Conservation (phyloP, 2,113 vertebrate genomes). For the Takifugu bimaculatus region DNA sequence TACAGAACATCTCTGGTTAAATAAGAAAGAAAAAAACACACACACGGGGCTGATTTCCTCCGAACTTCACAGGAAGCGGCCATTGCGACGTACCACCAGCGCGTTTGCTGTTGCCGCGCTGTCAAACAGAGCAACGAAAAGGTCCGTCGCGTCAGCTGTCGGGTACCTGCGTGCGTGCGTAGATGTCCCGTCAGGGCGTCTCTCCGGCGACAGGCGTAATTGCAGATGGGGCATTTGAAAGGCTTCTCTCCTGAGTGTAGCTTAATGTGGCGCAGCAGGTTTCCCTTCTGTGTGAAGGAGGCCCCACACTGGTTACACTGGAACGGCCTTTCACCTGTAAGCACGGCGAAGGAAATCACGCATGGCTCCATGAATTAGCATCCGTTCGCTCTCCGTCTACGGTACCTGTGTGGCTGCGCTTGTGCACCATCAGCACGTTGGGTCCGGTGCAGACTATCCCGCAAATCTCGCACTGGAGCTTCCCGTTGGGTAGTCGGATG, state of each 20-base stretch:
- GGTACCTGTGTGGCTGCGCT: constrained; percentile 93
- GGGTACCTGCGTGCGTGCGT: constrained; percentile 89
- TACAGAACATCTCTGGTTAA: constrained; percentile 33
- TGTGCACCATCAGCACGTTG: constrained; percentile 98
- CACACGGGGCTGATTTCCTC: constrained; percentile 41
- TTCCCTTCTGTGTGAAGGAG: constrained; percentile 98
- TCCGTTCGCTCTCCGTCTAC: neutral
- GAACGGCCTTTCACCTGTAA: constrained; percentile 89
- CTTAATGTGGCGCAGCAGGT: constrained; percentile 94
- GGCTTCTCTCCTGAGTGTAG: constrained; percentile 96
- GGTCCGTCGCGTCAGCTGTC: neutral
- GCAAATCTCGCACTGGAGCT: constrained; percentile 93
- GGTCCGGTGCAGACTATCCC: constrained; percentile 97
- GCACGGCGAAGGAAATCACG: neutral
- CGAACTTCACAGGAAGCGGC: constrained; percentile 37
- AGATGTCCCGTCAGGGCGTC: constrained; percentile 93
- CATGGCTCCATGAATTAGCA: constrained; percentile 1
- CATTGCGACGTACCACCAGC: constrained; percentile 29
- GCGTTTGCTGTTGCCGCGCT: neutral
- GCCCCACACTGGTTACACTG: constrained; percentile 97
- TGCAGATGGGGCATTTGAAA: constrained; percentile 94
- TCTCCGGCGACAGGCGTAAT: constrained; percentile 90
- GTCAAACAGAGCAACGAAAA: neutral
- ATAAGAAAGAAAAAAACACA: constrained; percentile 21
- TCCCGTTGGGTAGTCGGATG: constrained; percentile 90